phyloP scores from a whole-genome alignment of 2,797 vertebrate genomes.

The Simalia tracyae region DNA sequence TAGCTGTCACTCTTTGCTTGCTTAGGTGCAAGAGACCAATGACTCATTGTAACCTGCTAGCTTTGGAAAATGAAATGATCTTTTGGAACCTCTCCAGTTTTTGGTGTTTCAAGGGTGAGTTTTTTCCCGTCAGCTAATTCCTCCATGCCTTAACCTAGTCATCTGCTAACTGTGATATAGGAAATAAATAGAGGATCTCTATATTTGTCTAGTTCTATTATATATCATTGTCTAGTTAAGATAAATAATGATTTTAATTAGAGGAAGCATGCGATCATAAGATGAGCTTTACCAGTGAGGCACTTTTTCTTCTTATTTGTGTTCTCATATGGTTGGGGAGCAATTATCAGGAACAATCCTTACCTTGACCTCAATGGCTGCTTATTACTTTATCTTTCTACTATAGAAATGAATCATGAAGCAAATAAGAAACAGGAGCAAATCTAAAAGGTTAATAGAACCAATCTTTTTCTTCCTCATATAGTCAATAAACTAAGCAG shows the following conservation, averaged over 20 bases:
- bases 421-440: conserved; percentile 43
- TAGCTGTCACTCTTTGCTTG: no score
- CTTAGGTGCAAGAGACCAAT: no score
- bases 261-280: conserved; percentile 27
- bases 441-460: conserved; percentile 13
- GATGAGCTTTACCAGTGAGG: conserved; percentile 33
- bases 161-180: not conserved
- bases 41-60: no score
- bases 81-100: not conserved
- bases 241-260: conserved; percentile 39
- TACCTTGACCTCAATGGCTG: conserved; percentile 8
- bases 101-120: no score
- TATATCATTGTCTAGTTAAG: conserved; percentile 27
- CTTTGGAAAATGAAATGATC: no score
- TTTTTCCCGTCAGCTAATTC: not conserved
- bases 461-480: conserved; percentile 42
- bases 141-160: not conserved
- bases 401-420: conserved; percentile 44
- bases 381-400: conserved; percentile 40
- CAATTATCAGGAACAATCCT: conserved; percentile 41
- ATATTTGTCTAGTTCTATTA: not conserved
- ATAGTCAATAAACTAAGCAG: conserved; percentile 12
- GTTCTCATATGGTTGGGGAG: conserved; percentile 46
- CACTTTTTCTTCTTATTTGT: conserved; percentile 44
- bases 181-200: not conserved